Evolutionary conservation across 2,113 vertebrate genomes (phyloP).

Genomic region (Dipodomys merriami): DNA sequence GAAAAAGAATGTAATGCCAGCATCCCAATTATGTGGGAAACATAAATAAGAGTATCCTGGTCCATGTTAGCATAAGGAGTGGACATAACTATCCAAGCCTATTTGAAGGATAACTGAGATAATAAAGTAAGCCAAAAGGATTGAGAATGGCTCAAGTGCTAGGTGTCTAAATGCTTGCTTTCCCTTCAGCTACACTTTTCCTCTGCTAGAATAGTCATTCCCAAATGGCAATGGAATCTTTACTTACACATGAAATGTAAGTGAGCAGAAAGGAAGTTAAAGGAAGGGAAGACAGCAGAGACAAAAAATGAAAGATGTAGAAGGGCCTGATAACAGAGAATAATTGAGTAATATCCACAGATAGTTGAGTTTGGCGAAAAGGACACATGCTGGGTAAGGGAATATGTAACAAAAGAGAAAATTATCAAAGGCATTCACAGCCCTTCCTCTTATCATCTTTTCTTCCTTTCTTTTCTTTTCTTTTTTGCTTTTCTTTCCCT

Average conservation of each 20-base stretch:
- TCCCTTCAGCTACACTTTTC: neutral
- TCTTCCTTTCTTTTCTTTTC: neutral
- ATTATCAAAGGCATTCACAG: neutral
- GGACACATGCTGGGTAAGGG: neutral
- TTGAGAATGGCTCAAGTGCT: too few relatives aligned
- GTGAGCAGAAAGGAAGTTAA: neutral
- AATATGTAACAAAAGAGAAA: neutral
- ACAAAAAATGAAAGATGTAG: neutral
- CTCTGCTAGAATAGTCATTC: neutral
- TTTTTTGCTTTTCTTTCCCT: too few relatives aligned
- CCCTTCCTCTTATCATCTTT: neutral
- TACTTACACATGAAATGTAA: neutral
- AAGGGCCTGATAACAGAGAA: neutral
- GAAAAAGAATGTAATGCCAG: too few relatives aligned
- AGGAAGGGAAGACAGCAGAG: neutral
- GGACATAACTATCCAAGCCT: too few relatives aligned
- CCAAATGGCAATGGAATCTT: neutral
- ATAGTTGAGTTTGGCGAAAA: neutral
- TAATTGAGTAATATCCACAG: neutral
- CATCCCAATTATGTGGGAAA: too few relatives aligned
- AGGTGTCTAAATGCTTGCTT: neutral
- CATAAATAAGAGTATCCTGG: too few relatives aligned
- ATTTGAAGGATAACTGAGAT: too few relatives aligned
- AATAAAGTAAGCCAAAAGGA: too few relatives aligned
- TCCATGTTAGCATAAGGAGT: too few relatives aligned